Conservation (phyloP, 2,797 vertebrate species). For the Labroides dimidiatus region DNA sequence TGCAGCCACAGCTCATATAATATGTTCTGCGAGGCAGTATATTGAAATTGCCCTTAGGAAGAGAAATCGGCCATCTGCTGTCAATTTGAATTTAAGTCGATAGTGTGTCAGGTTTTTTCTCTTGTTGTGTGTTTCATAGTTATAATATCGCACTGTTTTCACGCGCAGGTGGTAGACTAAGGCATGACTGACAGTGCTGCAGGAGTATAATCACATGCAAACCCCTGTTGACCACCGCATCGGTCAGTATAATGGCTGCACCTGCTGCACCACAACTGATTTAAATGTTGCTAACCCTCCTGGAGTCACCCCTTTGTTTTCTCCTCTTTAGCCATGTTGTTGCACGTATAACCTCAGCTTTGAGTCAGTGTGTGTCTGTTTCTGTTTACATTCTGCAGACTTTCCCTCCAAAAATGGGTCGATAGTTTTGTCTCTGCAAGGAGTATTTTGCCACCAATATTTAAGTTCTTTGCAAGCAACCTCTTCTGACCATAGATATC, state of each 20-base stretch:
- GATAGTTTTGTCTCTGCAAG: too few species aligned
- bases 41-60: constrained; percentile 69
- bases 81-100: constrained; percentile 59
- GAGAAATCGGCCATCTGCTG: constrained; percentile 76
- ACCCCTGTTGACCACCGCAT: constrained; percentile 9
- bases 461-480: too few species aligned
- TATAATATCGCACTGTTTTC: constrained; percentile 22
- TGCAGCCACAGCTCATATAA: constrained; percentile 58
- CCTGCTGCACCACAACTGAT: constrained; percentile 21
- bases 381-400: neutral
- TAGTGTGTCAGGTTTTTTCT: constrained; percentile 49
- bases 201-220: neutral
- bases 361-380: neutral
- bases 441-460: too few species aligned
- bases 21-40: constrained; percentile 49
- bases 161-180: constrained; percentile 10
- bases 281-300: neutral
- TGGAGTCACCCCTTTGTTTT: neutral
- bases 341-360: too few species aligned
- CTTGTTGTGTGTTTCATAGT: constrained; percentile 9
- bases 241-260: constrained; percentile 9
- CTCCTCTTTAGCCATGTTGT: neutral
- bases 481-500: too few species aligned
- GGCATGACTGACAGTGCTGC: constrained; percentile 2
- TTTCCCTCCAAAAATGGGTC: too few species aligned